These are phyloP conservation scores for Eulemur mongoz DNA, from an alignment of 2,797 vertebrate genomes.

Conservation along the genomic window DNA sequence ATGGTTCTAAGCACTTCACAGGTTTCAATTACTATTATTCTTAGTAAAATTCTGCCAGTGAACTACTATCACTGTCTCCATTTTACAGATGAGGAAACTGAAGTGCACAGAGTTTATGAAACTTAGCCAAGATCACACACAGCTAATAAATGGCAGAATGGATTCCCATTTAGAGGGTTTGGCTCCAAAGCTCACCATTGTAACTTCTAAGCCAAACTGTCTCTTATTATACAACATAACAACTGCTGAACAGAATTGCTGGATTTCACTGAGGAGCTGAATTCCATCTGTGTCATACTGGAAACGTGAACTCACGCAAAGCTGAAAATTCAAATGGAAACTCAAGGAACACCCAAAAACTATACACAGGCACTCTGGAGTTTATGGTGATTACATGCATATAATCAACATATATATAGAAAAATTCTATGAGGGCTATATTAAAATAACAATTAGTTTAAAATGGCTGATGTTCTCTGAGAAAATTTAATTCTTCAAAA, in stretches of 20 bases:
- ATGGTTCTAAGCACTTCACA: neutral
- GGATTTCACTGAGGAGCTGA: neutral
- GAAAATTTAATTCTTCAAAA: conserved; percentile 28
- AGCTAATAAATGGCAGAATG: neutral
- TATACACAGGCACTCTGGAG: neutral
- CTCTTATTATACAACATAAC: neutral
- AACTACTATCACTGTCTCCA: neutral
- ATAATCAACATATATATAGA: neutral
- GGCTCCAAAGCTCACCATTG: neutral
- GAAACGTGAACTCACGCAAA: neutral
- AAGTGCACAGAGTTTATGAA: neutral
- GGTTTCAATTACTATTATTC: neutral
- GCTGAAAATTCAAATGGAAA: conserved; percentile 27
- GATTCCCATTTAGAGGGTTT: neutral
- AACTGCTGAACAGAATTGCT: neutral
- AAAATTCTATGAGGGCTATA: neutral
- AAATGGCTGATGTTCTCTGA: neutral
- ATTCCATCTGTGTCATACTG: neutral
- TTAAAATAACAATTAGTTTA: neutral
- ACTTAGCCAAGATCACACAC: neutral
- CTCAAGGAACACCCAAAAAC: neutral
- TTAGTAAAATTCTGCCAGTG: neutral
- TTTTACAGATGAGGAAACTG: conserved; percentile 24
- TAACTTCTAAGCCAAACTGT: neutral
- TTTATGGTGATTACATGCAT: neutral